Evolutionary conservation across 2,888 invertebrate genomes (phyloP), one percentile per base, ranked within the genome.

Genomic region (Cataglyphis livida): DNA sequence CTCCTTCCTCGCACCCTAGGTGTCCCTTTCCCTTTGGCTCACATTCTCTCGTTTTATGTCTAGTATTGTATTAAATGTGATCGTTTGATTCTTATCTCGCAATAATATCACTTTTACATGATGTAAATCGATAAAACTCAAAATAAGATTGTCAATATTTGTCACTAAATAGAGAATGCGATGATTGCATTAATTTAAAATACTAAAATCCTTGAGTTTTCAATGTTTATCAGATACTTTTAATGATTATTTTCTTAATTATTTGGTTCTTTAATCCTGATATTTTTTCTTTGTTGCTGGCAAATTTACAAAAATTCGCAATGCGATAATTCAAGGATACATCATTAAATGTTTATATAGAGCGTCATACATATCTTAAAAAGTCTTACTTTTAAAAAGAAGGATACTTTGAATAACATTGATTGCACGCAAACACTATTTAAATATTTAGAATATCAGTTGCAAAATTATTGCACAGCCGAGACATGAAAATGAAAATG

Each of bases 401-500:
- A 28, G 38, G 0, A 73, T 59, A 48, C n/a, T 12, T 59, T 18
- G 18, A 38, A 25, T 71, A 57, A 57, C 15, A 54, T 54, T 18
- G n/a, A 73, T 57, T 57, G n/a, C 41, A 59, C 28, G 38, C 28
- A 41, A 73, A 73, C 12, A 15, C 21, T 59, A 59, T 38, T 59
- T 57, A 38, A 38, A 71, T 71, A 71, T 57, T 59, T 38, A 41
- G 12, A 3, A 3, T 41, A 38, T 61, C 61, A 4, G n/a, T 41
- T 61, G 38, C 38, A 73, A 73, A 73, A 73, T 73, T 41, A 73
- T 32, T 59, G 15, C 38, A 41, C 57, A 41, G 25, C 28, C 41
- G 28, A 61, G 38, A 28, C 25, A 25, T 59, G 57, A 25, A 25
- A 25, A 25, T 25, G 25, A 25, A 25, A 25, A 25, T 25, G 25